Evolutionary conservation across 2,113 vertebrate species (phyloP).

Genomic region (Colistium nudipinnis): DNA sequence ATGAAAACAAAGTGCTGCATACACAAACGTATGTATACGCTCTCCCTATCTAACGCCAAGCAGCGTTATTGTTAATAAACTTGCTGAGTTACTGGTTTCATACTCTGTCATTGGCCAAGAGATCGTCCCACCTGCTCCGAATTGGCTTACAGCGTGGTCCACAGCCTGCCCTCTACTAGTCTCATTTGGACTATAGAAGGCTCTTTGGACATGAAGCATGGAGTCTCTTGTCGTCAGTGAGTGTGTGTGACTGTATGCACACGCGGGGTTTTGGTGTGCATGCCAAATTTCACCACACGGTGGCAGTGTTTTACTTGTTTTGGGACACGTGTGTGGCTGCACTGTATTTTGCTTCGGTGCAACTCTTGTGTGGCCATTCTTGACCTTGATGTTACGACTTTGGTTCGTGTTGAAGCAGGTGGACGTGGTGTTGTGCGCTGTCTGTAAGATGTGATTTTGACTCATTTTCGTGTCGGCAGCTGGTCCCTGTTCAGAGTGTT

Average conservation of each 20-base stretch:
- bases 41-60: slow-evolving; percentile 27
- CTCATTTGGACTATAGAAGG: slow-evolving; percentile 69
- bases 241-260: slow-evolving; percentile 25
- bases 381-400: background rate
- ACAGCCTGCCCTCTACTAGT: slow-evolving; percentile 58
- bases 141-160: slow-evolving; percentile 50
- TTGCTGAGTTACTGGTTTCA: slow-evolving; percentile 23
- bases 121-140: slow-evolving; percentile 41
- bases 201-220: slow-evolving; percentile 63
- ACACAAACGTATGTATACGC: background rate
- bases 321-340: slow-evolving; percentile 29
- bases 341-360: slow-evolving; percentile 5
- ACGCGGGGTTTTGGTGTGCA: slow-evolving; percentile 45
- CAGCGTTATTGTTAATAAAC: slow-evolving; percentile 81
- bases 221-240: slow-evolving; percentile 30
- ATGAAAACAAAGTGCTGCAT: background rate
- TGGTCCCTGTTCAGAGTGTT: background rate
- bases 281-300: slow-evolving; percentile 58
- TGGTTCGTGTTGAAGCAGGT: slow-evolving; percentile 22
- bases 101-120: slow-evolving; percentile 19
- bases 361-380: slow-evolving; percentile 6
- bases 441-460: slow-evolving; percentile 2
- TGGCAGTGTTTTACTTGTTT: slow-evolving; percentile 52
- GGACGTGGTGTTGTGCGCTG: slow-evolving; percentile 12
- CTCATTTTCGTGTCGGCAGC: background rate